Evolutionary conservation across 1,140 invertebrate species (phyloP), one percentile per base, ranked within the genome.

Genomic region (Pseudomyrmex flavicornis): DNA sequence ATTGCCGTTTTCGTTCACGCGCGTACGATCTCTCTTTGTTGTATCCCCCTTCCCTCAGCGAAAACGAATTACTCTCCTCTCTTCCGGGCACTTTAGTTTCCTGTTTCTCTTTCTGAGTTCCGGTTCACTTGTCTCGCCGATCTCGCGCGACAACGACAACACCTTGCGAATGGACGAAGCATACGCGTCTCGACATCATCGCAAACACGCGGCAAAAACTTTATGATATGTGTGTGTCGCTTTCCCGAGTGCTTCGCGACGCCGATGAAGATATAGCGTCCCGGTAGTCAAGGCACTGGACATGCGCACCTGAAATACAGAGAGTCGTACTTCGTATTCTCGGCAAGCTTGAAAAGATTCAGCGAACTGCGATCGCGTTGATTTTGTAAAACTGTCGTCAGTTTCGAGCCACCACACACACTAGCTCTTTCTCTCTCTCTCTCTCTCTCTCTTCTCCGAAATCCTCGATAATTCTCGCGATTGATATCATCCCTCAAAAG

Each of bases 281-380:
- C 88, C 88, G 88, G 92, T 93, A 89, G 92, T 88, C 93, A 93
- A 93, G 92, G 93, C 91, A 93, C 92, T 91, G 92, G 83, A 91
- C 92, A 91, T 93, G 93, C 93, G 93, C 91, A 86, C 10, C 63
- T 35, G 35, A 63, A 56, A 83, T 17, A 66, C n/a, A 35, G 22
- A 56, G 26, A 73, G 35, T 76, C 12, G 59, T 75, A 48, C 54
- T 48, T 76, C 52, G 66, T 82, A 73, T 62, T 84, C 58, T 44
- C 59, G 13, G 26, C n/a, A 68, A 10, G 12, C 59, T 56, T 8
- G 54, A 20, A 70, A 83, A 35, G 58, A 59, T 82, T 74, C 59
- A 58, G 22, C 9, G 56, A 59, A 26, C 50, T 26, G 20, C 4
- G 7, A 75, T 63, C 17, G 48, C 15, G 59, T 75, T 75, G 58